phyloP scores from a whole-genome alignment of 2,797 vertebrate genomes.

The Spinus olivaceus region DNA sequence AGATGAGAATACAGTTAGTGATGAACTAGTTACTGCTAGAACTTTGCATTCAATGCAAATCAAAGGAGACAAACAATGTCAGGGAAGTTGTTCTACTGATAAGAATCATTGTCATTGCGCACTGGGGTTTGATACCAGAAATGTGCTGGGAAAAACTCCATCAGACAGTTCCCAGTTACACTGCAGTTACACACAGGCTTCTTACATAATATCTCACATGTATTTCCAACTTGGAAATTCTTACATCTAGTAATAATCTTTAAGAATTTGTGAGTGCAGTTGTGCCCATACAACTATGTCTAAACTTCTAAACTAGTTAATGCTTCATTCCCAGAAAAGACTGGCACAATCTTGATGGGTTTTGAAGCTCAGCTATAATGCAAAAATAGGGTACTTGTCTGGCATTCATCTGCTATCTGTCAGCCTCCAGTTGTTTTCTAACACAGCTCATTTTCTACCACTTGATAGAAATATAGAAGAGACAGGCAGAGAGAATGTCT shows the following conservation, averaged over 20 bases:
- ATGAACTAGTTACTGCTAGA: background rate
- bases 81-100: background rate
- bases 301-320: background rate
- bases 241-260: background rate
- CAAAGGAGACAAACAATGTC: background rate
- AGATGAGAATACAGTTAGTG: background rate
- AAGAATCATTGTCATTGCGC: background rate
- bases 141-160: background rate
- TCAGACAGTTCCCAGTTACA: background rate
- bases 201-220: background rate
- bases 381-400: constrained; percentile 27
- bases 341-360: background rate
- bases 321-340: background rate
- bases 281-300: background rate
- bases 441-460: constrained; percentile 39
- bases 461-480: constrained; percentile 25
- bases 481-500: background rate
- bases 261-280: background rate
- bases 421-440: constrained; percentile 25
- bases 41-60: background rate
- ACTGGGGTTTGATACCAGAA: background rate
- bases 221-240: background rate
- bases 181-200: background rate
- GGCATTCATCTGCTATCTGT: constrained; percentile 1
- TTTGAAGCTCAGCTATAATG: constrained; percentile 23